Conservation (phyloP, 2,113 vertebrate genomes). For the human region GRCh38 chr5:56286001-56286500, state of each 20-base stretch:
- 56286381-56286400: background rate
- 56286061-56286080: constrained; percentile 11
- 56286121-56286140: background rate
- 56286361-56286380: background rate
- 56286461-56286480: constrained; percentile 69
- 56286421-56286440: constrained; percentile 30
- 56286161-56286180: background rate
- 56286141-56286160: background rate
- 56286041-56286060: background rate
- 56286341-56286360: constrained; percentile 5
- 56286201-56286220: background rate
- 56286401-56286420: background rate
- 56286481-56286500: constrained; percentile 64
- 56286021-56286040: background rate
- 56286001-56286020: background rate
- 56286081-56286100: background rate
- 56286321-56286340: background rate
- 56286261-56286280: background rate
- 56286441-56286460: constrained; percentile 71
- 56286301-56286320: background rate
- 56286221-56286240: background rate
- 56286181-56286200: background rate
- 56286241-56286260: background rate
- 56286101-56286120: background rate
- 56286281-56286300: background rate